Evolutionary conservation across 2,888 invertebrate species (phyloP).

Genomic region (Agriotes lineatus): DNA sequence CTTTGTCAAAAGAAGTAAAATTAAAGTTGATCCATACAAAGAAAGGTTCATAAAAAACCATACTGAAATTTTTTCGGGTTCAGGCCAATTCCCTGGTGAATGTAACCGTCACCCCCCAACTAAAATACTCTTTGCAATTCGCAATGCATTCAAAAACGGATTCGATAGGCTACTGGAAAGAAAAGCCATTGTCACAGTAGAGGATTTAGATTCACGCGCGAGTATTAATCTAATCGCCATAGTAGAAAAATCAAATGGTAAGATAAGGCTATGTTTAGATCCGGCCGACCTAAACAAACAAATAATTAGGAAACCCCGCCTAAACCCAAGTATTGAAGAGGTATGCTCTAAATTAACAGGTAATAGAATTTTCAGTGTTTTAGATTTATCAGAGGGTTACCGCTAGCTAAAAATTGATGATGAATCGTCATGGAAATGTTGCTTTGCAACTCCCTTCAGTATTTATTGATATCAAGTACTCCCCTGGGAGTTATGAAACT

Average conservation of each 20-base stretch:
- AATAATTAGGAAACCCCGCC: too few species aligned
- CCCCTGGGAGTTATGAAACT: constrained; percentile 46
- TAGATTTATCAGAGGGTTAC: constrained; percentile 43
- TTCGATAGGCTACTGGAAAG: constrained; percentile 19
- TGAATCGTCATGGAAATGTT: constrained; percentile 49
- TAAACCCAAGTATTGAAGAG: too few species aligned
- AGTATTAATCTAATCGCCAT: constrained; percentile 43
- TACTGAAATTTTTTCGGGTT: not conserved
- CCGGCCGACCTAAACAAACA: too few species aligned
- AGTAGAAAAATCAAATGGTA: too few species aligned
- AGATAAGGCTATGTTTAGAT: too few species aligned
- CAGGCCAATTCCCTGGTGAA: constrained; percentile 6
- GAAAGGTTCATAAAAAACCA: too few species aligned
- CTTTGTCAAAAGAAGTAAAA: constrained; percentile 6
- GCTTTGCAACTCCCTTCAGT: constrained; percentile 43
- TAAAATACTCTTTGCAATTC: constrained; percentile 30
- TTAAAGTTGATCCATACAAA: too few species aligned
- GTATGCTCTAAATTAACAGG: too few species aligned
- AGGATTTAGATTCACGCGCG: constrained; percentile 30
- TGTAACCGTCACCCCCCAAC: constrained; percentile 21
- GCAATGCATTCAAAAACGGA: not conserved
- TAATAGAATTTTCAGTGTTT: constrained; percentile 36
- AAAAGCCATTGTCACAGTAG: constrained; percentile 37
- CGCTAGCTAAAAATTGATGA: too few species aligned
- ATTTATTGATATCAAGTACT: constrained; percentile 16